These are phyloP conservation scores for Battus philenor DNA, from an alignment of 1,140 invertebrate genomes.

Conservation along the genomic window DNA sequence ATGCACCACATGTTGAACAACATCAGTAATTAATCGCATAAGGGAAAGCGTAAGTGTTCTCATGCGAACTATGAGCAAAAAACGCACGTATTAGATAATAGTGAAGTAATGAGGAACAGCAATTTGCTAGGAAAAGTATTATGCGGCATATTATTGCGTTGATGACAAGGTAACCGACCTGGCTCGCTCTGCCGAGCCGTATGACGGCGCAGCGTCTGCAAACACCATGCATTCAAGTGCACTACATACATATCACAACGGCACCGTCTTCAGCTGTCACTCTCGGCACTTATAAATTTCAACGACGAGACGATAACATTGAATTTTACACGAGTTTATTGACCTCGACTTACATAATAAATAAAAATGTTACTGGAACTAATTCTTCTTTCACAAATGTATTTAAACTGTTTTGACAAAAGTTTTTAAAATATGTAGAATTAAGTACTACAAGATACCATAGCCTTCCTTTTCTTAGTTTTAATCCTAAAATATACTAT, in stretches of 20 bases:
- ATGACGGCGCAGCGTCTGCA: not conserved
- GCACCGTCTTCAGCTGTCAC: not conserved
- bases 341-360: too few relatives aligned
- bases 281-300: not conserved
- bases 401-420: too few relatives aligned
- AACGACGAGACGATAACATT: not conserved
- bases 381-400: too few relatives aligned
- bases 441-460: too few relatives aligned
- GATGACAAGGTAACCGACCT: not conserved
- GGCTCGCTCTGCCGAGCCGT: not conserved
- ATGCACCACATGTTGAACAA: constrained; percentile 59
- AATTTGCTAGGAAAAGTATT: constrained; percentile 4
- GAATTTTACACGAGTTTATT: constrained; percentile 25
- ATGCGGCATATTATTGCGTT: not conserved
- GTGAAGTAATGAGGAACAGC: constrained; percentile 33
- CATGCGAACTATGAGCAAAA: constrained; percentile 42
- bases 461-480: too few relatives aligned
- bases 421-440: too few relatives aligned
- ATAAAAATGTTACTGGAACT: too few relatives aligned
- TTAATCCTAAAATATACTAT: too few relatives aligned
- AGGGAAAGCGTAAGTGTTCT: constrained; percentile 64
- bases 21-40: constrained; percentile 44
- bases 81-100: constrained; percentile 50
- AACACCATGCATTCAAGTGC: not conserved
- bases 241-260: not conserved